These are phyloP conservation scores for Euborellia annulipes DNA, from an alignment of 1,140 invertebrate genomes.

Conservation along the genomic window DNA sequence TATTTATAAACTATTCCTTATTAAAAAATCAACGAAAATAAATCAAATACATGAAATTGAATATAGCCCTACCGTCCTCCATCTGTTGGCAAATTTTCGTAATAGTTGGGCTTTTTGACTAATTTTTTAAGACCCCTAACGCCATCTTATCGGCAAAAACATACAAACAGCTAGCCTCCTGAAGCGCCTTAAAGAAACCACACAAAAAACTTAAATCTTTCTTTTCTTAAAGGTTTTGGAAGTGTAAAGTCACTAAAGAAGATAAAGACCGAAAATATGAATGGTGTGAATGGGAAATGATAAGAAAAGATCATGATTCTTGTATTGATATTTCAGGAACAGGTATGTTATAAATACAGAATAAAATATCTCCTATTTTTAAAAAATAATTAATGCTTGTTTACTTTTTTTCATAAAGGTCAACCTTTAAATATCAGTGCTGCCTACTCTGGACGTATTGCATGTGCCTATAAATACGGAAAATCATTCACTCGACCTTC, in stretches of 20 bases:
- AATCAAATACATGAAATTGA: too few species aligned
- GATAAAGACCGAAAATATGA: conserved; percentile 45
- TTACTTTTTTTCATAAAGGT: conserved; percentile 28
- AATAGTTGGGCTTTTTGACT: too few species aligned
- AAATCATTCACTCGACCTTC: conserved; percentile 66
- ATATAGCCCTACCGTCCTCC: too few species aligned
- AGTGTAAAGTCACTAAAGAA: conserved; percentile 48
- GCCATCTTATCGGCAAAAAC: too few species aligned
- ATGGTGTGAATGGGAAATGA: conserved; percentile 85
- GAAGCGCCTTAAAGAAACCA: too few species aligned
- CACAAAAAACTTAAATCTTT: too few species aligned
- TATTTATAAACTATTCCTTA: too few species aligned
- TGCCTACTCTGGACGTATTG: conserved; percentile 91
- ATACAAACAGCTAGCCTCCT: too few species aligned
- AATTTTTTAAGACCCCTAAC: too few species aligned
- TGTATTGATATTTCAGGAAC: conserved; percentile 68
- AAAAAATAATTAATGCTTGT: not conserved
- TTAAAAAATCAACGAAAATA: too few species aligned
- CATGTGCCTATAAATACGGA: conserved; percentile 88
- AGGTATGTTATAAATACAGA: not conserved
- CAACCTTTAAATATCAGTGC: conserved; percentile 87
- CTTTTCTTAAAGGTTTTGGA: conserved; percentile 51
- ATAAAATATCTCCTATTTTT: conserved; percentile 7
- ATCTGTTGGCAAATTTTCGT: too few species aligned
- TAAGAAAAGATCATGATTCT: conserved; percentile 64